Base-by-base conservation (phyloP, 2,113 vertebrate genomes). In the Tachysurus vachellii region DNA sequence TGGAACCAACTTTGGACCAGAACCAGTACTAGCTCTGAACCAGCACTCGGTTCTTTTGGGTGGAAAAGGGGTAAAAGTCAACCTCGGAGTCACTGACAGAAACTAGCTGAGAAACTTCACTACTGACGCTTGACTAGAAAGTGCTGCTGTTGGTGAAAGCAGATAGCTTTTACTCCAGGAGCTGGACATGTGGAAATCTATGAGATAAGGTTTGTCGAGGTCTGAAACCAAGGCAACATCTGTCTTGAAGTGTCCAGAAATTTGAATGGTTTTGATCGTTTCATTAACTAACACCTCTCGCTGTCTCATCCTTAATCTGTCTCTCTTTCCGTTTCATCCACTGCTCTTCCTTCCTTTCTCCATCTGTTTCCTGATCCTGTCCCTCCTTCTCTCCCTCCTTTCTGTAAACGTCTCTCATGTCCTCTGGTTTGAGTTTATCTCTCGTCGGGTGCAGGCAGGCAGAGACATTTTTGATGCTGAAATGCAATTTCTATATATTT, bases 351-450 rank as follows among this genome's bases (percentile, higher is more conserved):
- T 77, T 44, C 11, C 50, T 54, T 42, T 53, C 68, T 50, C 36
- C 44, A 53, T 66, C 28, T 76, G 53, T 79, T 79, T 0, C 50
- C 50, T 10, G n/a, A 54, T 42, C 59, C 26, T 12, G 28, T 57
- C 70, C 17, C 10, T 28, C 68, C 59, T 12, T 83, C 76, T 62
- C 54, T 80, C 82, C 80, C 83, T 19, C 50, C 44, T 56, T 28
- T 73, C 77, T 28, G 26, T 56, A 53, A 50, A 54, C 61, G 80
- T 23, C 53, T 28, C 57, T n/a, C 47, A 44, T 70, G 47, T 76
- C 89, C 82, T 86, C 79, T 85, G 84, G 83, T 81, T 89, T 84
- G 84, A 64, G 89, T 87, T 90, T 92, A 93, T 91, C 89, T 89
- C 68, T 70, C 81, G 54, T 83, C 68, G 84, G 84, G 87, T 80